phyloP scores from a whole-genome alignment of 1,140 invertebrate genomes.

The Parapsyche elsis region DNA sequence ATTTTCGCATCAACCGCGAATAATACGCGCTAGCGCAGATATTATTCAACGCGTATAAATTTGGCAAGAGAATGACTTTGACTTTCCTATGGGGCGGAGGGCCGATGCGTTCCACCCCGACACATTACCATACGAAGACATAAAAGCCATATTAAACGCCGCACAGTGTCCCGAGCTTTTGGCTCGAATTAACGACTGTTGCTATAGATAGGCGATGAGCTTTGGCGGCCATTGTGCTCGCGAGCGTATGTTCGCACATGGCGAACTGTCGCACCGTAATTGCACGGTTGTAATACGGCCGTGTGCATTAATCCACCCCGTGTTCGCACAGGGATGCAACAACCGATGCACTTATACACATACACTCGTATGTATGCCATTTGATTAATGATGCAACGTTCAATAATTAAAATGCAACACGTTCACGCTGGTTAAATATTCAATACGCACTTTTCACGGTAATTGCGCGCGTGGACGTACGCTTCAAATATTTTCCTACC shows the following conservation, averaged over 20 bases:
- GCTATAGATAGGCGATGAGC: background rate
- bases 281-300: background rate
- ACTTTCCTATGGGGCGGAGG: background rate
- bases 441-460: background rate
- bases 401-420: background rate
- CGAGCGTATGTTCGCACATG: background rate
- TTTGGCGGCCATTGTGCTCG: background rate
- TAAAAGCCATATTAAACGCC: background rate
- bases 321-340: background rate
- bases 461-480: too few relatives aligned
- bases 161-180: background rate
- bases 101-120: background rate
- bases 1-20: conserved; percentile 9
- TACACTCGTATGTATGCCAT: background rate
- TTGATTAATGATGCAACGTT: background rate
- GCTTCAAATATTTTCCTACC: too few relatives aligned
- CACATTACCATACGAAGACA: conserved; percentile 9
- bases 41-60: background rate
- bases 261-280: background rate
- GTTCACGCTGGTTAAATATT: background rate
- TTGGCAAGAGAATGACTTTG: background rate
- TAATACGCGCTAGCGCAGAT: background rate
- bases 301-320: background rate
- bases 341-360: background rate
- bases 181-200: background rate